Base-by-base conservation (phyloP, 1,140 invertebrate genomes). In the Leptopilina boulardi region DNA sequence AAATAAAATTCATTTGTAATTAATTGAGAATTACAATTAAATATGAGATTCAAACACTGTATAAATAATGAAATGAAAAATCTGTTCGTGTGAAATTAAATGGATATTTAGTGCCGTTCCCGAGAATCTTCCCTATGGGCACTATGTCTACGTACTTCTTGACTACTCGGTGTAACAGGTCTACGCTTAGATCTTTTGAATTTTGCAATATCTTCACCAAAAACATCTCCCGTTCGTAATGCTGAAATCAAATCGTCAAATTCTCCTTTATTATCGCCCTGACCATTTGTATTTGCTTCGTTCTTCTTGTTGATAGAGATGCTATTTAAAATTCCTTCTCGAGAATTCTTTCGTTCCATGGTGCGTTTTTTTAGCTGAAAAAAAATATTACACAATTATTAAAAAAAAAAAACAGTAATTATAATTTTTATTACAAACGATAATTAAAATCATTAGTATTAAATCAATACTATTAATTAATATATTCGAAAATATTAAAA, bases 231-330 rank as follows among this genome's bases (percentile, higher is more conserved):
- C 0, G 98, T 99, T 84, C 98, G 92, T 18, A 99, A 90, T 0
- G 98, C 98, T 2, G 97, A 99, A 84, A 99, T 99, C 38, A 99
- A 91, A 90, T 99, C 98, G 88, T 99, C 98, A 91, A 99, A 99
- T 91, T 99, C 98, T 76, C 96, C 96, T 84, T 97, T 95, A 77
- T 94, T 94, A 73, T 92, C 91, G 26, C 88, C 88, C 76, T 93
- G 92, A 2, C 92, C 92, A 76, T 93, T 93, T 80, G 79, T 77
- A 83, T 90, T 92, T 1, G 84, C 78, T 78, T 92, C 93, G 73
- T 91, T 92, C 83, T 91, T 93, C 73, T 91, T 91, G 90, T 82
- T 92, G 88, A 81, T 76, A 10, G 83, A 87, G 73, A 91, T 91
- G 44, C 91, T 93, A 86, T 94, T 92, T 71, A 95, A 88, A 2